phyloP scores from a whole-genome alignment of 2,797 vertebrate species.

The Hirundo rustica region DNA sequence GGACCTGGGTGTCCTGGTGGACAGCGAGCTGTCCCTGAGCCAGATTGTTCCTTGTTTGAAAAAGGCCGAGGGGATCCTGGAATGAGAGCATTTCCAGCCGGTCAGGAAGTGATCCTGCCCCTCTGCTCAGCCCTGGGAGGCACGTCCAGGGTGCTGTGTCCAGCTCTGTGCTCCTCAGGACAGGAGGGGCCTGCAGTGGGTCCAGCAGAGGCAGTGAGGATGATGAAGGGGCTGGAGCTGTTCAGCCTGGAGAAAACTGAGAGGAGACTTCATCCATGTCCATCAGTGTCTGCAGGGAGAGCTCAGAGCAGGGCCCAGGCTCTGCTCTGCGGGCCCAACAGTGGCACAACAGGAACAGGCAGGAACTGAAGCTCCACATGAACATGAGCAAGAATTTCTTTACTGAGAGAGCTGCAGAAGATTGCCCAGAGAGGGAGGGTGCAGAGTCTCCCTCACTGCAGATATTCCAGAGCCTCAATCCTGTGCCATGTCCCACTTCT shows the following conservation, averaged over 20 bases:
- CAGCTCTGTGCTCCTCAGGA: not conserved
- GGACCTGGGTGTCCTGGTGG: not conserved
- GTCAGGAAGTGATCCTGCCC: not conserved
- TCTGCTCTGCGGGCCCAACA: not conserved
- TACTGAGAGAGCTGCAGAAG: not conserved
- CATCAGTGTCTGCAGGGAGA: not conserved
- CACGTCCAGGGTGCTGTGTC: not conserved
- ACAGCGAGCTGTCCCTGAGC: not conserved
- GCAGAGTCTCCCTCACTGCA: not conserved
- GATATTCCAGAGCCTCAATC: not conserved
- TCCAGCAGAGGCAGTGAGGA: not conserved
- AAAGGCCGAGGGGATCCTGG: not conserved
- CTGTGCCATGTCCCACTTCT: not conserved
- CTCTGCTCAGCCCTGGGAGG: not conserved
- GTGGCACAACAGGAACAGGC: not conserved
- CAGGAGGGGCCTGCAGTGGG: not conserved
- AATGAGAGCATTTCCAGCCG: not conserved
- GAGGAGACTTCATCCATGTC: fast-evolving
- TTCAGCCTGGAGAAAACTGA: not conserved
- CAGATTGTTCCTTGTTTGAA: not conserved
- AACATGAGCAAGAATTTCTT: not conserved
- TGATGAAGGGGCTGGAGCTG: not conserved
- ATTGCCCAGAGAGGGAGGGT: not conserved
- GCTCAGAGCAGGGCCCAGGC: not conserved
- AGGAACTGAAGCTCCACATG: not conserved